Conservation (phyloP, 1,140 invertebrate genomes). For the Eupristina koningsbergeri region DNA sequence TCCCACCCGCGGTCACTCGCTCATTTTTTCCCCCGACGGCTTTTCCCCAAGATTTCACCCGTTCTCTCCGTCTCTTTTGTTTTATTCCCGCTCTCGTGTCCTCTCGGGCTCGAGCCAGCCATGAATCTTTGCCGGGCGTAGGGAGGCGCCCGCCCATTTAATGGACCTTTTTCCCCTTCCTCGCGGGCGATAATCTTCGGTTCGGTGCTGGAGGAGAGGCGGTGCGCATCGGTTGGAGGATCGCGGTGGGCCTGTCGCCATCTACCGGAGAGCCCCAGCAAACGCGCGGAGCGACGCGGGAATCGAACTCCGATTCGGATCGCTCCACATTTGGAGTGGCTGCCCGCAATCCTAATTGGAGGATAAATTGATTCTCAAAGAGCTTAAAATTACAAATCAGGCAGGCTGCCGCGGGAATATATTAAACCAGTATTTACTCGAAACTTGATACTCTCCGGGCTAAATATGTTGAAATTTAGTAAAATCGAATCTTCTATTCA, state of each 20-base stretch:
- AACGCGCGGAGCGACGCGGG: background rate
- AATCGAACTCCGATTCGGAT: background rate
- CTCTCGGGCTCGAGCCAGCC: slow-evolving; percentile 62
- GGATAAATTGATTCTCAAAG: no score
- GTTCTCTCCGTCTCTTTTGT: slow-evolving; percentile 50
- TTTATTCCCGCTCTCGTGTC: slow-evolving; percentile 1
- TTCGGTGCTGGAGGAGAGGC: background rate
- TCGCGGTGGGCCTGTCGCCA: slow-evolving; percentile 26
- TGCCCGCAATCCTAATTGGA: no score
- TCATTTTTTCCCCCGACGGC: background rate
- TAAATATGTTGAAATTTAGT: no score
- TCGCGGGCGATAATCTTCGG: background rate
- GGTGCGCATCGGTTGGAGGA: background rate
- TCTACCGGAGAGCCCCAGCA: background rate
- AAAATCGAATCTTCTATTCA: no score
- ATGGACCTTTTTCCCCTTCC: slow-evolving; percentile 64
- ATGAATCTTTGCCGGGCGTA: slow-evolving; percentile 70
- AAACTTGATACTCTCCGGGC: no score
- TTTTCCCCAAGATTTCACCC: background rate
- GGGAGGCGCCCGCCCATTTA: slow-evolving; percentile 69
- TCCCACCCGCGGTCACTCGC: slow-evolving; percentile 36
- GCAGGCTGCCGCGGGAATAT: no score
- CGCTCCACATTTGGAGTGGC: no score
- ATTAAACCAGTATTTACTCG: no score
- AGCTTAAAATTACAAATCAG: no score